Conservation (phyloP, 2,797 vertebrate species). For the Coendou prehensilis region DNA sequence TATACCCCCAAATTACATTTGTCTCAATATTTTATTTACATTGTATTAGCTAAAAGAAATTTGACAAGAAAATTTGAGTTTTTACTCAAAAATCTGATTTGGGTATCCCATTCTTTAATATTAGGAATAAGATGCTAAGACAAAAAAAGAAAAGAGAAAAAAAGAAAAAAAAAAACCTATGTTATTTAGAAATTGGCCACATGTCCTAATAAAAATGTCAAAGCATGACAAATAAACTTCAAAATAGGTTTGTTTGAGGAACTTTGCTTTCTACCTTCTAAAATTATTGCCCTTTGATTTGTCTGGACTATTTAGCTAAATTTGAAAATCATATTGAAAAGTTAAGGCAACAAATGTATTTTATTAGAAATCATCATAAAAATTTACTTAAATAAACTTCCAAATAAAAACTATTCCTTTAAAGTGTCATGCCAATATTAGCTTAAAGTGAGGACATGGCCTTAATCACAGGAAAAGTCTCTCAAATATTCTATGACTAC, state of each 20-base stretch:
- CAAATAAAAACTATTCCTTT: conserved; percentile 24
- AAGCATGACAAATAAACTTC: neutral
- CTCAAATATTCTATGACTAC: neutral
- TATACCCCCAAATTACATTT: neutral
- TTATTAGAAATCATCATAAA: conserved; percentile 10
- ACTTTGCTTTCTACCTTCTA: neutral
- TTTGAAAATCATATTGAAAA: neutral
- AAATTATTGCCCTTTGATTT: neutral
- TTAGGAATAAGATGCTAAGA: neutral
- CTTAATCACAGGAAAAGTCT: neutral
- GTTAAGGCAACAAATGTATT: neutral
- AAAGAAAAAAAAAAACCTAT: neutral
- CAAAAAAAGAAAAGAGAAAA: neutral
- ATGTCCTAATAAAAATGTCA: conserved; percentile 66
- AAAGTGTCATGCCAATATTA: neutral
- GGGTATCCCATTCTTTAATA: neutral
- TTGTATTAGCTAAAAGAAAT: conserved; percentile 8
- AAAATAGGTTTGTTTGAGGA: neutral
- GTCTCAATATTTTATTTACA: neutral
- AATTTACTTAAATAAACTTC: neutral
- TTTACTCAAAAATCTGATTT: neutral
- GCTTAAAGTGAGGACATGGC: neutral
- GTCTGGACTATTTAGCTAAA: neutral
- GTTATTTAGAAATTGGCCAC: conserved; percentile 73
- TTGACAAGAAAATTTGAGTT: conserved; percentile 9